phyloP scores from a whole-genome alignment of 1,140 invertebrate species.

The Saccostrea echinata region DNA sequence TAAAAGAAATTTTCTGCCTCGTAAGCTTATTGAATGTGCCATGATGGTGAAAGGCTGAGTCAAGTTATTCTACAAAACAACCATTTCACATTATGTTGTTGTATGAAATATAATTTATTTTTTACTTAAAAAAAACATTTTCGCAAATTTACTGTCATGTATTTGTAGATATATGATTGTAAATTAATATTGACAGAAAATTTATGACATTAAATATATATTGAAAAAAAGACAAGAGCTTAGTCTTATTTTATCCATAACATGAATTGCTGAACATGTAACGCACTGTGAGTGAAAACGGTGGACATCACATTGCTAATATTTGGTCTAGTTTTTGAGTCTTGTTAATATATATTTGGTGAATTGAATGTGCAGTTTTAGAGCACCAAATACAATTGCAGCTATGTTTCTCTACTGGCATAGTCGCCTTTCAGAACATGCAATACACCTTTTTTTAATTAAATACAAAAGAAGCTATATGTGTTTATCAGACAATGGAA shows the following conservation, averaged over 20 bases:
- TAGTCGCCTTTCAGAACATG: too few relatives aligned
- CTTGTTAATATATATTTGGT: too few relatives aligned
- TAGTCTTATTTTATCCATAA: neutral
- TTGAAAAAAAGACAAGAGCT: neutral
- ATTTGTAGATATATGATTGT: constrained; percentile 11
- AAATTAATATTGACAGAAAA: constrained; percentile 25
- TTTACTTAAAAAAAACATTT: neutral
- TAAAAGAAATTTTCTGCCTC: neutral
- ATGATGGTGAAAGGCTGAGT: constrained; percentile 1
- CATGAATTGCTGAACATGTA: too few relatives aligned
- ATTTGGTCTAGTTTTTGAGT: too few relatives aligned
- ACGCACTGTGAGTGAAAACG: too few relatives aligned
- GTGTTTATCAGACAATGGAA: too few relatives aligned
- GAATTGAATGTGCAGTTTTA: too few relatives aligned
- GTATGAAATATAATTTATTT: constrained; percentile 33
- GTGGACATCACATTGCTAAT: too few relatives aligned
- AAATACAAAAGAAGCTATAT: too few relatives aligned
- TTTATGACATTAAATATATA: constrained; percentile 31
- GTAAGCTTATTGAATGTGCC: constrained; percentile 23
- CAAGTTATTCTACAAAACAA: constrained; percentile 11
- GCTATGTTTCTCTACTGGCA: too few relatives aligned
- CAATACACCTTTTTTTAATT: too few relatives aligned
- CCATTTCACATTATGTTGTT: constrained; percentile 8
- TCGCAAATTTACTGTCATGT: neutral
- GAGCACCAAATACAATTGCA: too few relatives aligned